These are phyloP conservation scores for Rhinopithecus roxellana DNA, from an alignment of 2,113 vertebrate species.

Conservation along the genomic window DNA sequence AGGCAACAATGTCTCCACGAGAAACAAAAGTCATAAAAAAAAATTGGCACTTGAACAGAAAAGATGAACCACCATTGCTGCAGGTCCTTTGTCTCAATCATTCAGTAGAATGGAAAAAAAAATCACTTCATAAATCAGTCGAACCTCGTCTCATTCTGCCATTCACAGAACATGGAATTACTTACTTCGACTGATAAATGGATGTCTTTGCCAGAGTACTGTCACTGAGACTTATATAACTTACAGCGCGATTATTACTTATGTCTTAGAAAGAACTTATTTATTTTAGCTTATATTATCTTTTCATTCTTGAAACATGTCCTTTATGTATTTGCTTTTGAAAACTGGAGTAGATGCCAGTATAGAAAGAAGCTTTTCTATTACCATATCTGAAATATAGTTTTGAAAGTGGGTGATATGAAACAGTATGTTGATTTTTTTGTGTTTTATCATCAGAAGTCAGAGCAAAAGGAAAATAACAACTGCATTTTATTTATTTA, in stretches of 20 bases:
- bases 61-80: slow-evolving; percentile 55
- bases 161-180: slow-evolving; percentile 45
- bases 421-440: slow-evolving; percentile 76
- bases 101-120: slow-evolving; percentile 50
- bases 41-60: slow-evolving; percentile 67
- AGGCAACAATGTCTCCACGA: slow-evolving; percentile 44
- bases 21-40: slow-evolving; percentile 73
- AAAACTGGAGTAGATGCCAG: slow-evolving; percentile 59
- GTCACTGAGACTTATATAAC: slow-evolving; percentile 47
- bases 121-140: slow-evolving; percentile 52
- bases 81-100: slow-evolving; percentile 64
- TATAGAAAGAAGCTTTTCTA: not conserved
- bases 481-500: slow-evolving; percentile 75
- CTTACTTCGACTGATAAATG: slow-evolving; percentile 59
- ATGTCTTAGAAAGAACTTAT: slow-evolving; percentile 64
- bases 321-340: slow-evolving; percentile 66
- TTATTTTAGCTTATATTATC: slow-evolving; percentile 74
- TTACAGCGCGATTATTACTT: slow-evolving; percentile 68
- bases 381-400: slow-evolving; percentile 55
- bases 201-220: slow-evolving; percentile 17
- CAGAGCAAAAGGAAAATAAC: slow-evolving; percentile 69
- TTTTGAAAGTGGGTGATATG: slow-evolving; percentile 61
- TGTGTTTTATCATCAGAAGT: slow-evolving; percentile 61
- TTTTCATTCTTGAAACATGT: slow-evolving; percentile 55
- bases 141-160: slow-evolving; percentile 52